Conservation (phyloP, 2,113 vertebrate species). For the Azemiops feae region DNA sequence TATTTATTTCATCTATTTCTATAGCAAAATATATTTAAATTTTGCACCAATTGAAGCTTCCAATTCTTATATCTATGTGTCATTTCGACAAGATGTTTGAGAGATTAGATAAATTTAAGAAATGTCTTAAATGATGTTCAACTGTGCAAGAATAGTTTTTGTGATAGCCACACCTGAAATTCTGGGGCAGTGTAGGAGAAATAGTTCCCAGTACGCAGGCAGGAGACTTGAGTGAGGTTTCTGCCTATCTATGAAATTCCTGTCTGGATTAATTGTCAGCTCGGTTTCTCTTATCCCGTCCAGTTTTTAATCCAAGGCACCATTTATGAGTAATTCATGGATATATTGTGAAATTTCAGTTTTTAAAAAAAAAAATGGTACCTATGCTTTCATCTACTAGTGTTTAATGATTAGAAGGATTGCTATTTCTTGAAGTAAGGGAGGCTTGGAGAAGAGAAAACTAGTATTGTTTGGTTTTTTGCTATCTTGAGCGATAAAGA, state of each 20-base stretch:
- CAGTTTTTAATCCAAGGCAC: background rate
- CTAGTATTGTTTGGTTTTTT: background rate
- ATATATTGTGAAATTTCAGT: background rate
- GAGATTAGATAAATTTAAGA: background rate
- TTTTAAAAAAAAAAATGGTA: background rate
- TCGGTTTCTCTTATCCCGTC: background rate
- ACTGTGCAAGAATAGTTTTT: background rate
- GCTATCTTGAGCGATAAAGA: background rate
- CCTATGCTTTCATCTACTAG: background rate
- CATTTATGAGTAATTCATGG: background rate
- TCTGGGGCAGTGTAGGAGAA: background rate
- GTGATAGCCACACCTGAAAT: background rate
- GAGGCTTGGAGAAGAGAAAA: background rate
- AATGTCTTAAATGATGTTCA: background rate
- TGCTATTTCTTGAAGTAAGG: background rate
- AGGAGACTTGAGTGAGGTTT: background rate
- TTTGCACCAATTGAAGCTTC: background rate
- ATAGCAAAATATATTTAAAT: background rate
- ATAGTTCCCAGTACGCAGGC: background rate
- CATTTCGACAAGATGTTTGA: background rate
- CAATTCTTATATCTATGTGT: background rate
- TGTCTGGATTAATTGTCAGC: background rate
- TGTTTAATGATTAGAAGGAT: background rate
- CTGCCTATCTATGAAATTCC: background rate
- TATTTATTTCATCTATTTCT: background rate